These are phyloP conservation scores for Oncorhynchus tshawytscha DNA, from an alignment of 2,113 vertebrate species.

Conservation along the genomic window DNA sequence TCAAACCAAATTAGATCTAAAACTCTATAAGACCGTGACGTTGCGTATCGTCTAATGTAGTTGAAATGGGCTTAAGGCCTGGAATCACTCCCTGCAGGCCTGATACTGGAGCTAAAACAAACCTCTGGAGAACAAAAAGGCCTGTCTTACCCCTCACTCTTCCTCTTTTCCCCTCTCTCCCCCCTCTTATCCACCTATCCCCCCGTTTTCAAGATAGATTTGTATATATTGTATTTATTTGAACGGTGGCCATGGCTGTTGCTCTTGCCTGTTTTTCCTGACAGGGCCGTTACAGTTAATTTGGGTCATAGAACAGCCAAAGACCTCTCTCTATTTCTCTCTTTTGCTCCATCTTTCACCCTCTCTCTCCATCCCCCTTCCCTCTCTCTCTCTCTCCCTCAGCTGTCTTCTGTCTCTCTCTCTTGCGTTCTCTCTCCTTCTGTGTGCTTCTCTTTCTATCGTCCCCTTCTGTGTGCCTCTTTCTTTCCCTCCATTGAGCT, in stretches of 20 bases:
- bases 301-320: conserved; percentile 54
- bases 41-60: too few species aligned
- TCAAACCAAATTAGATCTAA: too few species aligned
- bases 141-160: background rate
- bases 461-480: background rate
- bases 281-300: conserved; percentile 39
- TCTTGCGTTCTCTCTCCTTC: conserved; percentile 9
- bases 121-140: conserved; percentile 42
- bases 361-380: conserved; percentile 35
- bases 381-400: conserved; percentile 44
- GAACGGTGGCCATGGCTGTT: conserved; percentile 52
- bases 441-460: conserved; percentile 14
- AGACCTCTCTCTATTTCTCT: conserved; percentile 31
- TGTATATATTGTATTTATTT: conserved; percentile 65
- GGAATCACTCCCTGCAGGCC: conserved; percentile 47
- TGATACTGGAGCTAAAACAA: conserved; percentile 50
- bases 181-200: conserved; percentile 29
- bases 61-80: conserved; percentile 16
- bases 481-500: background rate
- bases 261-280: conserved; percentile 40
- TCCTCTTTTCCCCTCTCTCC: too few species aligned
- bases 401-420: background rate
- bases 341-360: conserved; percentile 50
- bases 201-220: conserved; percentile 47
- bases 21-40: too few species aligned